These are phyloP conservation scores for Xestia xanthographa DNA, from an alignment of 2,888 invertebrate species.

Conservation along the genomic window DNA sequence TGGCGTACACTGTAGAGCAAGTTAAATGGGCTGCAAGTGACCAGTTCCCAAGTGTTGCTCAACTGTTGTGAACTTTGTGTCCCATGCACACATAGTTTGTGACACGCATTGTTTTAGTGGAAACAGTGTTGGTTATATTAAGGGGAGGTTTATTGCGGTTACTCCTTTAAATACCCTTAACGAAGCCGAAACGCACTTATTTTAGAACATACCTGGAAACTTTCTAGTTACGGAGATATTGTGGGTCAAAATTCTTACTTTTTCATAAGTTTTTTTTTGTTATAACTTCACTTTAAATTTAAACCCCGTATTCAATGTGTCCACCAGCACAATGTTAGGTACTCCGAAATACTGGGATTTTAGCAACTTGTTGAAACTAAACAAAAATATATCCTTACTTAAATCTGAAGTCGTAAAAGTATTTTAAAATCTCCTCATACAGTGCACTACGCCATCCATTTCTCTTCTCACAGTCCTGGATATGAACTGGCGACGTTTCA, in stretches of 20 bases:
- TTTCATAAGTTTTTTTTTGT: too few species aligned
- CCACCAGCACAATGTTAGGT: not conserved
- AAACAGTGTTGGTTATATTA: not conserved
- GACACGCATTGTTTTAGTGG: slow-evolving; percentile 1
- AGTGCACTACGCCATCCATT: slow-evolving; percentile 24
- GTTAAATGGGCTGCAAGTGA: slow-evolving; percentile 60
- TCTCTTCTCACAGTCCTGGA: slow-evolving; percentile 26
- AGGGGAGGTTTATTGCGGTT: too few species aligned
- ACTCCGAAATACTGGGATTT: not conserved
- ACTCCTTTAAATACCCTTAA: too few species aligned
- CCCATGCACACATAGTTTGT: slow-evolving; percentile 11
- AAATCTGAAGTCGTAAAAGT: slow-evolving; percentile 23
- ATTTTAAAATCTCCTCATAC: slow-evolving; percentile 36
- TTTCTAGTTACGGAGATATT: not conserved
- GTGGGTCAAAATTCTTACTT: too few species aligned
- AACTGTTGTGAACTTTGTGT: slow-evolving; percentile 40
- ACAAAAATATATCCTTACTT: slow-evolving; percentile 22
- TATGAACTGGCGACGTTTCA: slow-evolving; percentile 62
- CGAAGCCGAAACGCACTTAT: too few species aligned
- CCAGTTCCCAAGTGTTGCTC: slow-evolving; percentile 22
- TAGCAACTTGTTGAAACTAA: slow-evolving; percentile 49
- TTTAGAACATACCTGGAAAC: too few species aligned
- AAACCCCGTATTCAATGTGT: too few species aligned
- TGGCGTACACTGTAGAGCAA: slow-evolving; percentile 36
- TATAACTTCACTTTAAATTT: too few species aligned